These are phyloP conservation scores for Phortica variegata DNA, from an alignment of 1,140 invertebrate species.

Conservation along the genomic window DNA sequence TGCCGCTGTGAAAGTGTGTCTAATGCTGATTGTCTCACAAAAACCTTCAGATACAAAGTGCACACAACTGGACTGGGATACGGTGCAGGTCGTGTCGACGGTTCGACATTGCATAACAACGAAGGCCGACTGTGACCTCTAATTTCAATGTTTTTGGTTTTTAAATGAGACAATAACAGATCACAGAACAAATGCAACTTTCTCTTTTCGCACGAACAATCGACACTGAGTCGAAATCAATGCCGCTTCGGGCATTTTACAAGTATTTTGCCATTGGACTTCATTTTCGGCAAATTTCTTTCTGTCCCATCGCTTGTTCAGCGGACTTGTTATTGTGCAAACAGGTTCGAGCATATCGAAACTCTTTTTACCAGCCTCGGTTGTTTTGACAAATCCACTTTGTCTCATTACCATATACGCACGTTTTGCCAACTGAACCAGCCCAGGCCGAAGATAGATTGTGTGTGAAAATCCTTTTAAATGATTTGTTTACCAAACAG, in stretches of 20 bases:
- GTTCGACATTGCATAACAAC: too few species aligned
- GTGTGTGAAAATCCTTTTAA: slow-evolving; percentile 54
- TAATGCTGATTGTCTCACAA: slow-evolving; percentile 20
- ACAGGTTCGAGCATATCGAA: slow-evolving; percentile 13
- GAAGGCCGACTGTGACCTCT: background rate
- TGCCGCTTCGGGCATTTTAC: slow-evolving; percentile 7
- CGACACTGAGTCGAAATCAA: background rate
- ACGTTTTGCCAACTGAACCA: slow-evolving; percentile 3
- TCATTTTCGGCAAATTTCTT: slow-evolving; percentile 1
- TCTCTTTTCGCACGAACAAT: slow-evolving; percentile 29
- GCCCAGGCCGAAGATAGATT: slow-evolving; percentile 43
- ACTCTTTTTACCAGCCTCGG: slow-evolving; percentile 4
- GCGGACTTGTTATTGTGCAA: slow-evolving; percentile 6
- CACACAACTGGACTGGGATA: background rate
- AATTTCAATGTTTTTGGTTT: slow-evolving; percentile 37
- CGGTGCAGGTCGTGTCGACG: slow-evolving; percentile 7
- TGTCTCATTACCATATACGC: slow-evolving; percentile 6
- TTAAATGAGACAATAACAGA: slow-evolving; percentile 29
- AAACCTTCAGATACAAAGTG: slow-evolving; percentile 17
- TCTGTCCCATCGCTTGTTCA: slow-evolving; percentile 13
- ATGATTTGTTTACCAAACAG: slow-evolving; percentile 52
- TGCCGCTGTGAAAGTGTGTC: slow-evolving; percentile 31
- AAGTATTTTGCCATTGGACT: slow-evolving; percentile 3
- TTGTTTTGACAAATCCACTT: slow-evolving; percentile 26
- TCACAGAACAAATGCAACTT: slow-evolving; percentile 31